Evolutionary conservation across 2,797 vertebrate genomes (phyloP), one percentile per base, ranked within the genome.

Genomic region (Columba guinea): DNA sequence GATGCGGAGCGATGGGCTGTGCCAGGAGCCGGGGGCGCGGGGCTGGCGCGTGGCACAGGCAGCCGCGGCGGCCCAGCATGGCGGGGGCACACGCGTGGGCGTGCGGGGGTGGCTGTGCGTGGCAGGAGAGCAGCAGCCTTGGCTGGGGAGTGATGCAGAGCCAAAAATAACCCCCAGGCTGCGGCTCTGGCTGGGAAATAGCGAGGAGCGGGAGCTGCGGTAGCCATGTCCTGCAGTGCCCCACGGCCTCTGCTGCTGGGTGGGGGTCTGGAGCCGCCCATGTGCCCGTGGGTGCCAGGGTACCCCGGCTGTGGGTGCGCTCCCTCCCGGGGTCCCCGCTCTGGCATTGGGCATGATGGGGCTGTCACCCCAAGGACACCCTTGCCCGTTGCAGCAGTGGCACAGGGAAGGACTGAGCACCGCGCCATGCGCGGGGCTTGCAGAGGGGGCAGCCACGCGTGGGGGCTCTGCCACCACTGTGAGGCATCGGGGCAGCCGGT

Each of bases 111-210:
- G 30, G 27, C 7, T 6, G 16, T 27, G 71, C 3, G 2, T n/a
- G 94, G 81, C 87, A 55, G 80, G 55, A 74, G 83, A 39, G 85
- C 12, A 2, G 89, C 74, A 9, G 84, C n/a, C 3, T 63, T 55
- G 28, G 82, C 79, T 59, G 93, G 76, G 84, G 55, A 90, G 76
- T 71, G 90, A 88, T 93, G 90, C 95, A 95, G 96, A 96, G 90
- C 90, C 93, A 94, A 95, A 95, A 96, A 96, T 93, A 96, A 91
- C 73, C 89, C 95, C 92, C 28, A 1, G 48, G 83, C 94, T 88
- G 86, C 22, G 0, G 80, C 92, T 95, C 69, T 30, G 86, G 49
- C 85, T 80, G 35, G 85, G 80, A 52, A 70, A 52, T 2, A 23
- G 60, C 0, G 20, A 9, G 3, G 51, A 87, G 75, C 1, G 3